A percentile compares a stretch with the other conserved stretches of the same genome.
Evolutionary conservation across 2,797 vertebrate species (phyloP).

Genomic region (Taenioides sp.): DNA sequence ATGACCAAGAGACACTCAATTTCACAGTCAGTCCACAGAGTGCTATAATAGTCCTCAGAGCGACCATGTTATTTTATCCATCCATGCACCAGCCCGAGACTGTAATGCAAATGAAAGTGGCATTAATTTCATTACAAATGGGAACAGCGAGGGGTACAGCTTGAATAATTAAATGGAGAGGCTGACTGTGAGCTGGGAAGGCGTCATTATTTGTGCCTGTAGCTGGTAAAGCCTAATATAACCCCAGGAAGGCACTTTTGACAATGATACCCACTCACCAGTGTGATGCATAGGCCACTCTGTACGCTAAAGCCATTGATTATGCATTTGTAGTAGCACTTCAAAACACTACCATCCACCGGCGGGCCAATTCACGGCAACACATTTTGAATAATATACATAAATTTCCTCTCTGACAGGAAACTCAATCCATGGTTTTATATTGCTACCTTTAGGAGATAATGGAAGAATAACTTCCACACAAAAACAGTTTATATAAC

Average conservation of each 20-base stretch:
- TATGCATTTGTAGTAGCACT: slow-evolving; percentile 55
- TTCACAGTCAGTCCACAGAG: slow-evolving; percentile 33
- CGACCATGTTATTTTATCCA: slow-evolving; percentile 43
- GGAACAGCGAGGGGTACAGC: slow-evolving; percentile 47
- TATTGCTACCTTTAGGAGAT: slow-evolving; percentile 15
- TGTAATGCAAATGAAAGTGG: slow-evolving; percentile 68
- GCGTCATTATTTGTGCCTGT: slow-evolving; percentile 37
- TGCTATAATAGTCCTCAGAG: slow-evolving; percentile 20
- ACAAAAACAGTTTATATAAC: slow-evolving; percentile 2
- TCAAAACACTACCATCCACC: slow-evolving; percentile 42
- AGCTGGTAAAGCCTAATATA: slow-evolving; percentile 46
- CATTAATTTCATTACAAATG: slow-evolving; percentile 67
- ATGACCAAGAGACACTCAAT: slow-evolving; percentile 13
- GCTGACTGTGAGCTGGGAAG: slow-evolving; percentile 50
- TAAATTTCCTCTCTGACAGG: slow-evolving; percentile 7
- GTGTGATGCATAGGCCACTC: slow-evolving; percentile 49
- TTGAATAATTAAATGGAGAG: slow-evolving; percentile 55
- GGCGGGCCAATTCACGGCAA: slow-evolving; percentile 25
- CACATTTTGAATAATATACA: slow-evolving; percentile 30
- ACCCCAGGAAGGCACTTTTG: slow-evolving; percentile 36
- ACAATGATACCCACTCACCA: slow-evolving; percentile 38
- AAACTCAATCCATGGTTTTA: slow-evolving; percentile 20
- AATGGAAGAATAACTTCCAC: slow-evolving; percentile 23
- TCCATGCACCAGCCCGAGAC: slow-evolving; percentile 50
- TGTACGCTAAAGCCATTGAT: slow-evolving; percentile 38